Conservation (phyloP, 92 coral and sea anemone species). For the Palythoa heliodiscus region DNA sequence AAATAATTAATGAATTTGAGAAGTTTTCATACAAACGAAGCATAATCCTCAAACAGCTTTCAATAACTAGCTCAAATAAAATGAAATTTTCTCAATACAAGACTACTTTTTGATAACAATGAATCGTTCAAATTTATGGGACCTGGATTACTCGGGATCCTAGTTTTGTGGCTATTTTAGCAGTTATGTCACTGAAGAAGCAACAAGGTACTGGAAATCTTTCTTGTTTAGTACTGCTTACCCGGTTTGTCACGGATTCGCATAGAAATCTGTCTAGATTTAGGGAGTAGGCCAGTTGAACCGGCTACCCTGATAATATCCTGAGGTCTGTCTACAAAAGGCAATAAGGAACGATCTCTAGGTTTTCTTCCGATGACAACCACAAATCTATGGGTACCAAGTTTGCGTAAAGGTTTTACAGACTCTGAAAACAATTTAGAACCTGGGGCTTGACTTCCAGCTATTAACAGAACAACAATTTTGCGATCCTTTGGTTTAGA, state of each 20-base stretch:
- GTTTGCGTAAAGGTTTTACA: constrained; percentile 52
- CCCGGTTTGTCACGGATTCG: constrained; percentile 44
- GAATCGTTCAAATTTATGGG: too few relatives aligned
- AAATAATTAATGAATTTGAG: too few relatives aligned
- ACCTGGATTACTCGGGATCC: too few relatives aligned
- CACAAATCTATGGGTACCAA: constrained; percentile 64
- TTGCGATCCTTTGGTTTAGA: constrained; percentile 51
- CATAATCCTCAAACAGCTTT: too few relatives aligned
- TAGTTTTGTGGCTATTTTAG: too few relatives aligned
- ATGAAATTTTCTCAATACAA: too few relatives aligned
- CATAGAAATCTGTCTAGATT: neutral
- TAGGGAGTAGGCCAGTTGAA: constrained; percentile 12
- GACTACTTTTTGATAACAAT: too few relatives aligned
- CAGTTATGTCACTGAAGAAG: too few relatives aligned
- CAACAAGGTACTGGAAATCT: too few relatives aligned
- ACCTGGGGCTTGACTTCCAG: constrained; percentile 60
- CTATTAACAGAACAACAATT: constrained; percentile 59
- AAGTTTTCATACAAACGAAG: too few relatives aligned
- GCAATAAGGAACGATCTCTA: constrained; percentile 11
- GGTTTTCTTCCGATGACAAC: constrained; percentile 61
- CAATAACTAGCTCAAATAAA: too few relatives aligned
- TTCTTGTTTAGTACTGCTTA: neutral
- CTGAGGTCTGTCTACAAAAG: constrained; percentile 25
- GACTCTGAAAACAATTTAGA: constrained; percentile 40
- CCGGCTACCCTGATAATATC: constrained; percentile 40